A percentile compares a stretch with the other conserved stretches of the same genome.
These are phyloP conservation scores for Sminthurides bifidus DNA, from an alignment of 1,140 invertebrate species.

Conservation along the genomic window DNA sequence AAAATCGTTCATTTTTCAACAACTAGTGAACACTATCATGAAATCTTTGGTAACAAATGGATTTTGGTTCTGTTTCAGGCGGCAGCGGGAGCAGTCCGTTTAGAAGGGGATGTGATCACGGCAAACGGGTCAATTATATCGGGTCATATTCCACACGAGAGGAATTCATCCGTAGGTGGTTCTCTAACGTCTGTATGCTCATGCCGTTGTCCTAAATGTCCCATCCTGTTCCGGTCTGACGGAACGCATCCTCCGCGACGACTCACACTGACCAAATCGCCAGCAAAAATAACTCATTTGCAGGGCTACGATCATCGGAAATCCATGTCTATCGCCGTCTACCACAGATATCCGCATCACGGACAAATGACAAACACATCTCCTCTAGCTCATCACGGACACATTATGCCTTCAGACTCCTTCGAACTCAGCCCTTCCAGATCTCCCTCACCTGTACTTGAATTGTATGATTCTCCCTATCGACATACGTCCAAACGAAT, in stretches of 20 bases:
- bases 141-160: conserved; percentile 33
- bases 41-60: no score
- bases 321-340: conserved; percentile 26
- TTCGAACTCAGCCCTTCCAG: conserved; percentile 27
- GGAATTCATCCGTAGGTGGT: conserved; percentile 27
- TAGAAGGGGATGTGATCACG: conserved; percentile 54
- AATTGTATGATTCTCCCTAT: conserved; percentile 29
- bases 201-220: conserved; percentile 34
- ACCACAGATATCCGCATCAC: conserved; percentile 25
- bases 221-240: conserved; percentile 26
- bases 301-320: conserved; percentile 48
- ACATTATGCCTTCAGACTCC: conserved; percentile 32
- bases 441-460: conserved; percentile 24
- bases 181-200: conserved; percentile 33
- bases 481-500: conserved; percentile 28
- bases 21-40: no score
- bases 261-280: conserved; percentile 56
- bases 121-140: conserved; percentile 42
- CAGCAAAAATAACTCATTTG: conserved; percentile 57
- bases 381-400: conserved; percentile 20
- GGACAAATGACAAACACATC: neutral
- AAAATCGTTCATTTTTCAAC: no score
- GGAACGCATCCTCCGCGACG: conserved; percentile 35
- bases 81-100: conserved; percentile 46
- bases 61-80: conserved; percentile 34